Percentiles rank a stretch among this genome's conserved stretches.
phyloP scores from a whole-genome alignment of 2,113 vertebrate genomes.

The Peromyscus leucopus region DNA sequence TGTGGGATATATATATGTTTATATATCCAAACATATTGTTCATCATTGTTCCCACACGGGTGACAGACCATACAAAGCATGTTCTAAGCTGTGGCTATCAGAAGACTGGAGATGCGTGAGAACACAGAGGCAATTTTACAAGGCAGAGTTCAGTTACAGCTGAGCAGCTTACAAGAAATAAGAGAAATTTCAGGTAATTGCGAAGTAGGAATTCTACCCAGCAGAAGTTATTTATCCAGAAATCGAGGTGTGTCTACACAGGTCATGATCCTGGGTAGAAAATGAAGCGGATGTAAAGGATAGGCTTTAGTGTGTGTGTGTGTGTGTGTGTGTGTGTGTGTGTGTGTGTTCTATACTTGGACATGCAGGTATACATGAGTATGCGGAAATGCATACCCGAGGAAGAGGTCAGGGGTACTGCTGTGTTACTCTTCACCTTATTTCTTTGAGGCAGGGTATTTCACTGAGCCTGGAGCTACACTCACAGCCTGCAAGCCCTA shows the following conservation, averaged over 20 bases:
- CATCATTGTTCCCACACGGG: constrained; percentile 22
- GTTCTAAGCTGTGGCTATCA: neutral
- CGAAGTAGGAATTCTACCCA: neutral
- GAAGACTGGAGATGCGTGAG: neutral
- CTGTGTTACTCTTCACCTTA: neutral
- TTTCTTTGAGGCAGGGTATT: neutral
- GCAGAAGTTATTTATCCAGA: constrained; percentile 34
- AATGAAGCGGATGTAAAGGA: neutral
- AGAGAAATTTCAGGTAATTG: constrained; percentile 40
- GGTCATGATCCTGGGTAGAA: neutral
- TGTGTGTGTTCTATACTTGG: neutral
- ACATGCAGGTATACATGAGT: neutral
- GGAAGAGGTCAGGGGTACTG: no score
- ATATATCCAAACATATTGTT: neutral
- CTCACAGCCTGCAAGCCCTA: no score
- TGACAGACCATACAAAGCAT: neutral
- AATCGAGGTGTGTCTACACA: neutral
- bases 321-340: neutral
- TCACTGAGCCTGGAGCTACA: neutral
- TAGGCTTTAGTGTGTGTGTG: neutral
- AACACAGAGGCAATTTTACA: constrained; percentile 32
- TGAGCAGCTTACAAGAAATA: neutral
- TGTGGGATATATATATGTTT: no score
- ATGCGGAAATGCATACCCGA: neutral
- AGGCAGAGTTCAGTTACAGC: neutral